Base-by-base conservation (phyloP, 2,888 invertebrate species). In the Aelia acuminata region DNA sequence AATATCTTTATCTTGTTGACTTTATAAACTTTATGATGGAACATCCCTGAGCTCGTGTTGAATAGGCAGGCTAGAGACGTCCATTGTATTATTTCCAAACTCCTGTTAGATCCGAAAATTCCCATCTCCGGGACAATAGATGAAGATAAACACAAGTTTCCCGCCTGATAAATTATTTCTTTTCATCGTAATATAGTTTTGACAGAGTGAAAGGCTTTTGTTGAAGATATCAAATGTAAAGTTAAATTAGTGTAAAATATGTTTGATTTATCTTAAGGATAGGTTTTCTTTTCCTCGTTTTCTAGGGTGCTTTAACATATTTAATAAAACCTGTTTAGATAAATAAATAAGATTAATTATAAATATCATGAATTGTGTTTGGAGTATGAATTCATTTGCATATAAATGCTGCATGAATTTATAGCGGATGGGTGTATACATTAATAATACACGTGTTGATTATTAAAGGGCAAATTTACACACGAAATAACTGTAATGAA, bases 11-110 rank as follows among this genome's bases (percentile, higher is more conserved):
- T 31, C 18, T 35, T 70, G 63, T 70, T 70, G 63, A 70, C 63
- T 70, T 70, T 70, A 70, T 15, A 35, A 70, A 70, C 63, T 70
- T 70, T 70, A 70, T 70, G 63, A 70, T 70, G 63, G 63, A 70
- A 70, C 63, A 35, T 35, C 18, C 18, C 1, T 15, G 63, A 57
- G 63, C 1, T 7, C 63, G 18, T 35, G 7, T 70, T 70, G 31
- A 70, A 70, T 70, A 35, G 63, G 35, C 63, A 35, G 63, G 18
- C 31, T 70, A 31, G 63, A 35, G 35, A 35, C 15, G 63, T 20
- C 63, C 63, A 70, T 70, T 70, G 63, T 70, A 35, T 70, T 70
- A 70, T 70, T 70, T 70, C 35, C 63, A 35, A 70, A 70, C 63
- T 70, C 63, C 18, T 70, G 63, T 70, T 63, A 70, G 31, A 35